A percentile compares a stretch with the other conserved stretches of the same genome.
These are phyloP conservation scores for Psophia crepitans DNA, from an alignment of 2,113 vertebrate species.

Conservation along the genomic window DNA sequence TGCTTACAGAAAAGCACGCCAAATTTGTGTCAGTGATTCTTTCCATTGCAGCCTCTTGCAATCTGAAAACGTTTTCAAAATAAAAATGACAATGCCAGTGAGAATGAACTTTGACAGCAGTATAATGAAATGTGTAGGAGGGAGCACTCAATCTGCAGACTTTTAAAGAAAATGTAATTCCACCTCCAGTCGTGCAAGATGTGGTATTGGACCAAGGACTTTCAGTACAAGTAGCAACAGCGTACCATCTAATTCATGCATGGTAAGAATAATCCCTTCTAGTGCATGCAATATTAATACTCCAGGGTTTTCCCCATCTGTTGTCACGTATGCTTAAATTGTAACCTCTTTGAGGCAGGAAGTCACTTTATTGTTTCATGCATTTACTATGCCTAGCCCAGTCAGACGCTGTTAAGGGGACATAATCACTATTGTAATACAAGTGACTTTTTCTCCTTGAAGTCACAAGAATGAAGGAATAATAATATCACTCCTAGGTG, in stretches of 20 bases:
- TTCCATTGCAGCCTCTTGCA: background rate
- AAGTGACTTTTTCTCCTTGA: background rate
- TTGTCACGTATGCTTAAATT: background rate
- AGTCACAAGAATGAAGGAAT: background rate
- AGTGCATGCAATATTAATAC: constrained; percentile 3
- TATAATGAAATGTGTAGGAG: constrained; percentile 27
- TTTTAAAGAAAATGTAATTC: constrained; percentile 34
- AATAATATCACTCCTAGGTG: background rate
- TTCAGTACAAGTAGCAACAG: background rate
- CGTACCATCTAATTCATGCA: background rate
- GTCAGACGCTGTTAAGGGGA: background rate
- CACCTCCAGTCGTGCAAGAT: background rate
- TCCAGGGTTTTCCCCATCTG: constrained; percentile 33
- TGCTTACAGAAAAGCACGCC: background rate
- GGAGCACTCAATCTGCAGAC: background rate
- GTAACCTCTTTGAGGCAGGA: background rate
- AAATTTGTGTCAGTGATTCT: background rate
- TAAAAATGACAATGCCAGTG: constrained; percentile 43
- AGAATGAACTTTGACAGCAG: constrained; percentile 45
- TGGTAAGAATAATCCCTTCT: background rate
- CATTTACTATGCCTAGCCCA: background rate
- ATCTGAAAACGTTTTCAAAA: constrained; percentile 40
- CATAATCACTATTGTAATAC: background rate
- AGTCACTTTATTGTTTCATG: background rate
- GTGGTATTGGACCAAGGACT: constrained; percentile 9